Evolutionary conservation across 2,113 vertebrate genomes (phyloP).

Genomic region (Tupaia tana): DNA sequence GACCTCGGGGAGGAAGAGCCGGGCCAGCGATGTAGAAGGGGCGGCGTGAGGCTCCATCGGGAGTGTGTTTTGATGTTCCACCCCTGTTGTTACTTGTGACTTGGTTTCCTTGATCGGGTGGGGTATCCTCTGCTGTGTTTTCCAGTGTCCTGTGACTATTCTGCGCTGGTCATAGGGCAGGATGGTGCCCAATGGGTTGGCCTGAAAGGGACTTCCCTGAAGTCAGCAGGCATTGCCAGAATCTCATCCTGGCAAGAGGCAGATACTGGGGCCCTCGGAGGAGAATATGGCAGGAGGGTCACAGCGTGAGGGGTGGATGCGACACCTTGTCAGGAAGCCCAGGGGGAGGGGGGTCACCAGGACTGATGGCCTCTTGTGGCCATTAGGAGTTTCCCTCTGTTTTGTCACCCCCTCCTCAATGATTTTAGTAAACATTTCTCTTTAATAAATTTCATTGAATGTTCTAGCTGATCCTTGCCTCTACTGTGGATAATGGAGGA

Average conservation of each 20-base stretch:
- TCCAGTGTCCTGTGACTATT: background rate
- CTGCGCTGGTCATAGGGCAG: background rate
- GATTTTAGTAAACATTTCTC: conserved; percentile 12
- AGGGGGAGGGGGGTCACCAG: accelerated
- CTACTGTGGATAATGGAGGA: background rate
- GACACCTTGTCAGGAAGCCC: background rate
- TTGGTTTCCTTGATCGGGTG: background rate
- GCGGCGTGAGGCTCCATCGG: background rate
- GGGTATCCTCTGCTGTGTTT: background rate
- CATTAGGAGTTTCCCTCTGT: background rate
- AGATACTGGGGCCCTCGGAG: background rate
- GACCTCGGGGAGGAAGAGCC: background rate
- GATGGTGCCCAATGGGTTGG: no score
- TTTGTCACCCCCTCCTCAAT: background rate
- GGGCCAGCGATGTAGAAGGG: background rate
- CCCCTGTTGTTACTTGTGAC: background rate
- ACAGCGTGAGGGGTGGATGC: accelerated
- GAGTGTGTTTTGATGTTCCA: background rate
- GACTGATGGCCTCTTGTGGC: background rate
- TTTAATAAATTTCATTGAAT: conserved; percentile 36
- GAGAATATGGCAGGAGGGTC: background rate
- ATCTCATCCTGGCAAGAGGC: background rate
- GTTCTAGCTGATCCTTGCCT: background rate
- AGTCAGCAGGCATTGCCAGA: background rate
- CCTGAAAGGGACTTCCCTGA: background rate